Evolutionary conservation across 2,797 vertebrate genomes (phyloP), one percentile per base, ranked within the genome.

Genomic region (Synaphobranchus kaupii): DNA sequence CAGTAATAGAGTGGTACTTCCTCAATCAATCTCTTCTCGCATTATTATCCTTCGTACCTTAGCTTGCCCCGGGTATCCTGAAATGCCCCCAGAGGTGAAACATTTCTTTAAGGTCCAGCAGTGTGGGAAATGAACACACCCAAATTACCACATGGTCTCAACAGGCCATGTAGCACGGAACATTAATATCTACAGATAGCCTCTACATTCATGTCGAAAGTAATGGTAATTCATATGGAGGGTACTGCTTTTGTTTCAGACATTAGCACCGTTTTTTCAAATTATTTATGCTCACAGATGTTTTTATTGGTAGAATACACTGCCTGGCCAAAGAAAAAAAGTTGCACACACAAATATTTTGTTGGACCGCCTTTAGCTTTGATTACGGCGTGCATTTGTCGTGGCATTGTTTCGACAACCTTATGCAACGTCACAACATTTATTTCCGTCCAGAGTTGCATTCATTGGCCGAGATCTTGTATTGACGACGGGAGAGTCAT

Each of bases 121-220:
- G 78, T 9, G 25, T 81, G 73, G 17, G 44, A 81, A 81, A 81
- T 48, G 47, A 48, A 50, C 47, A 50, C 78, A n/a, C 44, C 78
- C 20, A 81, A 10, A 81, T 81, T n/a, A 50, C 10, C 78, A 50
- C 10, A 76, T 76, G 73, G 34, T 76, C 68, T 71, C 68, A 44
- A 78, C 13, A 47, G 34, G 73, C 39, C 47, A 50, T 48, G 78
- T 28, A 48, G 44, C 47, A 50, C 15, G 78, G 22, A 9, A 12
- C 47, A 48, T 20, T 48, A 48, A 81, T 9, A 50, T n/a, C 6
- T 81, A 81, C 20, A n/a, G 44, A 81, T 81, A 81, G 22, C 47
- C 44, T 81, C 78, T 50, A 50, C 50, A 81, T 50, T 81, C 78
- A 81, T 48, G 20, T 81, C 25, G 22, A 81, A 22, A 50, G 78